Base-by-base conservation (phyloP, 1,140 invertebrate species). In the Euwallacea fornicatus region DNA sequence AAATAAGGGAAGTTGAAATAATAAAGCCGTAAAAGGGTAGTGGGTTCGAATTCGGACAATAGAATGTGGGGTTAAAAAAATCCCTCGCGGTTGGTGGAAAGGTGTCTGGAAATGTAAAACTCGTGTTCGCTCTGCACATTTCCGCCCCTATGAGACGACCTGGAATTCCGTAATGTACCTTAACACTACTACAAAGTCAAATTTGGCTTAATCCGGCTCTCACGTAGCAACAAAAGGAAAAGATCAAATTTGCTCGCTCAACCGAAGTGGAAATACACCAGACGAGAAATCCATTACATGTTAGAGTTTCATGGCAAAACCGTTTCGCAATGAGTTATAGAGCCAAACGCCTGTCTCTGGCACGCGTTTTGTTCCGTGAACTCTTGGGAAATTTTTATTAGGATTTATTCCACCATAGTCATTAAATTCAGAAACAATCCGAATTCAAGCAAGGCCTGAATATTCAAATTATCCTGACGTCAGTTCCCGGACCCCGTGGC, bases 271-370 rank as follows among this genome's bases (percentile, higher is more conserved):
- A 59, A 59, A 59, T 59, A 33, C 33, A 59, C 11, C 56, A 33
- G 56, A 33, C 33, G 43, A 8, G 11, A 62, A 42, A 44, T 15
- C 60, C 60, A 44, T 46, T 44, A 46, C 42, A 46, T 46, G n/a
- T 33, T 59, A 50, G 9, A n/a, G 13, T 62, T 62, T 44, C 42
- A 62, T 43, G 43, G 42, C 42, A 46, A 33, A 62, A 33, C 60
- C 43, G 41, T 62, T 62, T 62, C 44, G 42, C 33, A 62, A 43
- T 62, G 60, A 62, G 43, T 43, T 44, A 62, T 62, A 41, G 7
- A 62, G 9, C 41, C 10, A 44, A 21, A 56, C 42, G 33, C 13
- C 42, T 62, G 60, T 33, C 10, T 11, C 60, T 43, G n/a, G 42
- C n/a, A 62, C 42, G 42, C 42, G 33, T 46, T 42, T 42, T 60